Evolutionary conservation across 1,140 invertebrate genomes (phyloP).

Genomic region (Daktulosphaira vitifoliae): DNA sequence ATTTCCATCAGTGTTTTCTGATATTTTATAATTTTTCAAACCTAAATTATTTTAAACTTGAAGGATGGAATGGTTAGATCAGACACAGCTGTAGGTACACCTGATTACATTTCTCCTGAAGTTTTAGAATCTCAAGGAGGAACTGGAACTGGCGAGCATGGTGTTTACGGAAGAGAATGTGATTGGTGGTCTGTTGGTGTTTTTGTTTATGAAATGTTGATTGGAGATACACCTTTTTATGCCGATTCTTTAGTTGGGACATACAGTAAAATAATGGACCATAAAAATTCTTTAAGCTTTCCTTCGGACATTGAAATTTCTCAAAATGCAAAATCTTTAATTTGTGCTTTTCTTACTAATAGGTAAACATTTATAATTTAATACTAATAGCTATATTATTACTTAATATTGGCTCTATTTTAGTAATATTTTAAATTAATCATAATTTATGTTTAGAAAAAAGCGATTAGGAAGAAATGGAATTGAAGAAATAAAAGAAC

Average conservation of each 20-base stretch:
- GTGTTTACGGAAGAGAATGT: constrained; percentile 89
- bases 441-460: constrained; percentile 47
- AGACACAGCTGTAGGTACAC: constrained; percentile 96
- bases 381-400: background rate
- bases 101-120: constrained; percentile 98
- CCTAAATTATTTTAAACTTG: constrained; percentile 33
- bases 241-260: constrained; percentile 96
- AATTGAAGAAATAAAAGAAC: constrained; percentile 88
- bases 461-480: constrained; percentile 86
- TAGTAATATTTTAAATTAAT: constrained; percentile 3
- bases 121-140: constrained; percentile 94
- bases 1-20: too few relatives aligned
- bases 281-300: constrained; percentile 90
- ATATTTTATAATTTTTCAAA: background rate
- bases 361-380: constrained; percentile 44
- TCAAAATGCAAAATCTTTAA: constrained; percentile 81
- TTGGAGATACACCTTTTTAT: constrained; percentile 98
- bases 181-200: constrained; percentile 99
- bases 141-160: constrained; percentile 83
- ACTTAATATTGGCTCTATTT: constrained; percentile 1
- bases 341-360: constrained; percentile 89
- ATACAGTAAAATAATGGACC: constrained; percentile 99
- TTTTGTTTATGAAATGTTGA: constrained; percentile 97
- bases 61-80: constrained; percentile 88
- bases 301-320: constrained; percentile 91